Base-by-base conservation (phyloP, 2,797 vertebrate species). In the Valencia hispanica region DNA sequence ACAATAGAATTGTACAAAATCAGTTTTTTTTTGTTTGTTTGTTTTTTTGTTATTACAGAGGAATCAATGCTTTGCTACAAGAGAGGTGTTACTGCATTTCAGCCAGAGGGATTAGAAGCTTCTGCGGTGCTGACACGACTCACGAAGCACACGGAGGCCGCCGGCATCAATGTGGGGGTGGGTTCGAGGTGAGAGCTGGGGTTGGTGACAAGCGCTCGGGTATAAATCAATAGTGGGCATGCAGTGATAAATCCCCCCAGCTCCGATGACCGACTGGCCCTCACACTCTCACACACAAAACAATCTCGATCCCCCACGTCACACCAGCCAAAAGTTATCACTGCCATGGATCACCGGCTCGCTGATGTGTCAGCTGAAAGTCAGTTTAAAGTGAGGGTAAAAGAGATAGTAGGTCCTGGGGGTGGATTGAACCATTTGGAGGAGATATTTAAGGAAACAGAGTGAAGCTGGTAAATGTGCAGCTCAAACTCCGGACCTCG, bases 191-290 rank as follows among this genome's bases (percentile, higher is more conserved):
- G 12, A 53, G 15, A 50, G 61, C 32, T 30, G 72, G n/a, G 1
- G 48, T 32, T 41, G 74, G 53, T 72, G 59, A 82, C 75, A 59
- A 71, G 83, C 50, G 73, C 80, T 75, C 0, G 25, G 89, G 87
- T 84, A 87, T 90, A 91, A 94, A 95, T 95, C 94, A 93, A 94
- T 94, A 93, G 80, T 73, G 87, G 88, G 89, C 89, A 78, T 79
- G 86, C 79, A 74, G 89, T 87, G 92, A 92, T 94, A 93, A 94
- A 94, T 94, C 91, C 90, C 88, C 80, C 51, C 84, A 50, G 86
- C 88, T 89, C 89, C 84, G 75, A 89, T 92, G 90, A 92, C 88
- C 81, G 85, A 90, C 88, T 83, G 86, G 89, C 86, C 92, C 88
- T 88, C 91, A 91, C 91, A 88, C 86, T 84, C 82, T 76, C 81